phyloP scores from a whole-genome alignment of 1,140 invertebrate genomes.

The Triops cancriformis region DNA sequence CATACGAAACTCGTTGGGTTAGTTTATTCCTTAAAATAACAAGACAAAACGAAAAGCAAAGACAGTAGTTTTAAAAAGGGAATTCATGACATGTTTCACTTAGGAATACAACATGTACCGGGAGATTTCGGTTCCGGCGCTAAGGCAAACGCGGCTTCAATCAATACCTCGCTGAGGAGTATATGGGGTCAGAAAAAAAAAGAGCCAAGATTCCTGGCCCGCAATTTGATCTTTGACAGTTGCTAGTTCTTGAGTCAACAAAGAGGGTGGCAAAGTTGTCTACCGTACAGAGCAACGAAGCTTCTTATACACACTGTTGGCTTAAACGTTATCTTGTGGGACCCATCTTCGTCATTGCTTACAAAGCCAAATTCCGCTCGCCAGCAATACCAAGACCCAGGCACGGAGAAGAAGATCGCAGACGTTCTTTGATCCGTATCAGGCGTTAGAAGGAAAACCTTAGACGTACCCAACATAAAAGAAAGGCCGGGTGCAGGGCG shows the following conservation, averaged over 20 bases:
- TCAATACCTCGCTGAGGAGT: not conserved
- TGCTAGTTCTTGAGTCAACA: conserved; percentile 9
- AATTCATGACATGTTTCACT: not conserved
- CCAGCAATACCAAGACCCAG: not conserved
- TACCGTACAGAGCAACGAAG: not conserved
- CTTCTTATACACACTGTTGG: not conserved
- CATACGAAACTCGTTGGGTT: too few species aligned
- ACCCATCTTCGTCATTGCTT: conserved; percentile 3
- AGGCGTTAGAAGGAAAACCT: conserved; percentile 8
- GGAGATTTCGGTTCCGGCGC: not conserved
- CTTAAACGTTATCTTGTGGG: not conserved
- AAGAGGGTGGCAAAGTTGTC: conserved; percentile 3
- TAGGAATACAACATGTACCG: not conserved
- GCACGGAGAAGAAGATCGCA: not conserved
- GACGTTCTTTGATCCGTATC: conserved; percentile 1
- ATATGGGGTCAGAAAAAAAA: not conserved
- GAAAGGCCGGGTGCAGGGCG: not conserved
- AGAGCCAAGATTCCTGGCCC: not conserved
- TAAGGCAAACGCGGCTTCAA: not conserved
- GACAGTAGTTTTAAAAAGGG: not conserved
- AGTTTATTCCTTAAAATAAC: too few species aligned
- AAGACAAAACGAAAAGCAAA: too few species aligned
- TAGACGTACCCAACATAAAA: not conserved
- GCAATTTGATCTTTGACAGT: conserved; percentile 10
- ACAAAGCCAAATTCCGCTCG: not conserved